These are phyloP conservation scores for Tupaia tana DNA, from an alignment of 2,113 vertebrate species.

Conservation along the genomic window DNA sequence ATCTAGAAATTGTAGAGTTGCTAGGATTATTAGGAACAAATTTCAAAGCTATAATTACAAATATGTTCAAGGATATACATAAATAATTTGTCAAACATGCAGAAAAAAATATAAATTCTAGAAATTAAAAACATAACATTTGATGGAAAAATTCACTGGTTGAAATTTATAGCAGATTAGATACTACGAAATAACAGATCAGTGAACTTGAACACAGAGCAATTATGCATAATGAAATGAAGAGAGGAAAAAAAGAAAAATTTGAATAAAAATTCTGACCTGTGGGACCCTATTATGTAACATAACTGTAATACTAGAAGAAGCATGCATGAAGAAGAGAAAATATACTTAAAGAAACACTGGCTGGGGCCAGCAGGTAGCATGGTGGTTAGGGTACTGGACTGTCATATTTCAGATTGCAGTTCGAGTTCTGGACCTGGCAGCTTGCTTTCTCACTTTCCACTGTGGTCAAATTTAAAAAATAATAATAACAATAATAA, in stretches of 20 bases:
- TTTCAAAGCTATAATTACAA: neutral
- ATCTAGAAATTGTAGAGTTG: neutral
- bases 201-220: neutral
- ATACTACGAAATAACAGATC: neutral
- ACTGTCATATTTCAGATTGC: no score
- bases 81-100: neutral
- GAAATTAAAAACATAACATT: neutral
- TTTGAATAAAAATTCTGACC: neutral
- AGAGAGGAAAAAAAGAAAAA: neutral
- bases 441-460: no score
- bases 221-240: constrained; percentile 2
- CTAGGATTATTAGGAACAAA: neutral
- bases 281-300: neutral
- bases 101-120: neutral
- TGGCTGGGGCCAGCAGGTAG: neutral
- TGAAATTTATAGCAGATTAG: neutral
- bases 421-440: no score
- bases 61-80: neutral
- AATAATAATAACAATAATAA: no score
- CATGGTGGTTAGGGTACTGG: no score
- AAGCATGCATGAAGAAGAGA: neutral
- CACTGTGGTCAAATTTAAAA: no score
- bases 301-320: neutral
- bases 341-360: neutral
- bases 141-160: neutral